Evolutionary conservation across 1,140 invertebrate genomes (phyloP).

Genomic region (Drosophila takahashii): DNA sequence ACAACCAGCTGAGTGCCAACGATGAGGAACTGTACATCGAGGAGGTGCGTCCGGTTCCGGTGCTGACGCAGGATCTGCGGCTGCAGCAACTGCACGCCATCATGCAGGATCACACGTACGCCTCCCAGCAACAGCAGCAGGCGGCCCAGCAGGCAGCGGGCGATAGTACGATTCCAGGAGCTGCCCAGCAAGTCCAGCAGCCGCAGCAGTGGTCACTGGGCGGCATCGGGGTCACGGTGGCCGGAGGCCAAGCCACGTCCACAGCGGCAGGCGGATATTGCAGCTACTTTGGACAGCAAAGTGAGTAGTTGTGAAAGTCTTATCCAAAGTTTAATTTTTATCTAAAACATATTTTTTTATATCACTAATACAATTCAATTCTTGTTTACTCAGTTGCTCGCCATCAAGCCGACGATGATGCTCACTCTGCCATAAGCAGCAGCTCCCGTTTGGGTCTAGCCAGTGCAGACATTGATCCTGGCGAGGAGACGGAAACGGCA

Average conservation of each 20-base stretch:
- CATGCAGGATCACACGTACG: conserved; percentile 94
- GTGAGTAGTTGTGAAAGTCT: conserved; percentile 48
- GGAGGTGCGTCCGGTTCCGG: conserved; percentile 81
- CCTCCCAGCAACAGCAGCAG: conserved; percentile 86
- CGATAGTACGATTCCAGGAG: conserved; percentile 11
- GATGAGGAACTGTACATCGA: conserved; percentile 83
- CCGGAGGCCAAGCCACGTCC: conserved; percentile 30
- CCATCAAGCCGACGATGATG: conserved; percentile 86
- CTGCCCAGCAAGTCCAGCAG: conserved; percentile 51
- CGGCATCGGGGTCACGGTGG: conserved; percentile 71
- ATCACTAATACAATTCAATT: background rate
- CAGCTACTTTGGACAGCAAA: conserved; percentile 66
- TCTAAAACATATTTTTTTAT: background rate
- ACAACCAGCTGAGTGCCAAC: conserved; percentile 51
- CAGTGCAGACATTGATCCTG: conserved; percentile 88
- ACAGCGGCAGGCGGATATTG: conserved; percentile 28
- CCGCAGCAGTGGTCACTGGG: conserved; percentile 76
- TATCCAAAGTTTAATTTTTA: no score
- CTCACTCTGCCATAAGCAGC: conserved; percentile 88
- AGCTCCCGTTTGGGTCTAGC: conserved; percentile 84
- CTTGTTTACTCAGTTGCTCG: conserved; percentile 56
- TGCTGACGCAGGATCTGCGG: conserved; percentile 85
- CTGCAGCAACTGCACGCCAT: conserved; percentile 86
- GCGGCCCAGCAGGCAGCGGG: conserved; percentile 56
- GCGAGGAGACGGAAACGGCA: conserved; percentile 95